A percentile compares a stretch with the other conserved stretches of the same genome.
Evolutionary conservation across 2,113 vertebrate genomes (phyloP).

Genomic region (Pluvialis apricaria): DNA sequence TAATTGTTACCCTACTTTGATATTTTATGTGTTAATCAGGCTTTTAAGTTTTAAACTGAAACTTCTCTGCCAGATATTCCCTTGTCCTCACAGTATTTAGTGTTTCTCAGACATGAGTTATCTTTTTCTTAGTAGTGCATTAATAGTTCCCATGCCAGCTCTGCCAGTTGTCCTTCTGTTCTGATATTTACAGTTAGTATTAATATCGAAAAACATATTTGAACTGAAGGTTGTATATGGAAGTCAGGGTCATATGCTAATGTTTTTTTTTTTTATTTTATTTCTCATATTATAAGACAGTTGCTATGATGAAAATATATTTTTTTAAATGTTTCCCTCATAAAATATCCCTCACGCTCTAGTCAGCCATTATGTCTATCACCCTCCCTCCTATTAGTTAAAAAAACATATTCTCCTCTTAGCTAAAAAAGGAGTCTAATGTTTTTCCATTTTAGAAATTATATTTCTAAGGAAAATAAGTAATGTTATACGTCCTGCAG

Average conservation of each 20-base stretch:
- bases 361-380: not conserved
- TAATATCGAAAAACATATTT: not conserved
- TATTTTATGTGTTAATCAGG: not conserved
- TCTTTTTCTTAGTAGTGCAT: not conserved
- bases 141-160: not conserved
- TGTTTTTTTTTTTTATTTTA: not conserved
- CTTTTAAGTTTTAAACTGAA: not conserved
- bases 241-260: not conserved
- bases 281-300: not conserved
- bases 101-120: not conserved
- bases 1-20: not conserved
- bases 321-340: not conserved
- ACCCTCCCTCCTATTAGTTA: not conserved
- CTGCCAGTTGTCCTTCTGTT: not conserved
- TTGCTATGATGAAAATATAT: not conserved
- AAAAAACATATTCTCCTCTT: not conserved
- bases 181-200: not conserved
- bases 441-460: not conserved
- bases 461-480: not conserved
- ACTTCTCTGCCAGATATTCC: not conserved
- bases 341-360: not conserved
- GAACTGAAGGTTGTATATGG: not conserved
- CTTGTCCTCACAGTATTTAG: not conserved
- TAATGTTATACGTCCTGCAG: not conserved
- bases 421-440: not conserved